Evolutionary conservation across 2,888 invertebrate species (phyloP).

Genomic region (Chironomus riparius): DNA sequence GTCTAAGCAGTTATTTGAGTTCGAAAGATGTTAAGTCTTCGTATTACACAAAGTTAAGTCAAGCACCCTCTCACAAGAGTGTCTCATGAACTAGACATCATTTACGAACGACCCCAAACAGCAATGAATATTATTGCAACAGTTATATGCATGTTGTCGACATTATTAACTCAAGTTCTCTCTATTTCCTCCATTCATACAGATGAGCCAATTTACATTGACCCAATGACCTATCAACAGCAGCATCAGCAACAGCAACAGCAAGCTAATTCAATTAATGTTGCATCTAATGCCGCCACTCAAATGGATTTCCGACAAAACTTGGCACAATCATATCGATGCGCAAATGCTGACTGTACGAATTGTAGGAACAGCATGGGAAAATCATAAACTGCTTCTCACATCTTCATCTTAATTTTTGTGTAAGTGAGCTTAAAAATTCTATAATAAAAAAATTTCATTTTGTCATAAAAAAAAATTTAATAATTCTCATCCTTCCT

Average conservation of each 20-base stretch:
- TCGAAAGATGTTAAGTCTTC: no score
- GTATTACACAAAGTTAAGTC: no score
- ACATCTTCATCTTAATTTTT: no score
- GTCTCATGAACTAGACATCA: no score
- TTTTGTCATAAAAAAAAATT: no score
- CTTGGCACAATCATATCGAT: background rate
- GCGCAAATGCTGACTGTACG: background rate
- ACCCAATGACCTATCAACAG: background rate
- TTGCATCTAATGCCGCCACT: background rate
- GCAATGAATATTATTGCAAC: background rate
- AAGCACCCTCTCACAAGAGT: no score
- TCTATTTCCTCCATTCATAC: background rate
- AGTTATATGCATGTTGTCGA: background rate
- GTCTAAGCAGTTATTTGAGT: no score
- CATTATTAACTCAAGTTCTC: background rate
- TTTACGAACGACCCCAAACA: no score
- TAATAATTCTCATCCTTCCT: no score
- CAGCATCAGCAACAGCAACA: background rate
- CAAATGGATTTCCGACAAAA: background rate
- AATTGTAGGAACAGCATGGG: background rate
- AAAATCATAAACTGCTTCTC: no score
- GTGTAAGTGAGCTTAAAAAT: no score
- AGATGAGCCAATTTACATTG: constrained; percentile 7
- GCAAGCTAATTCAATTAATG: background rate
- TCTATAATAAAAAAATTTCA: no score